A percentile compares a stretch with the other conserved stretches of the same genome.
These are phyloP conservation scores for Sesamia inferens DNA, from an alignment of 2,888 invertebrate species.

Conservation along the genomic window DNA sequence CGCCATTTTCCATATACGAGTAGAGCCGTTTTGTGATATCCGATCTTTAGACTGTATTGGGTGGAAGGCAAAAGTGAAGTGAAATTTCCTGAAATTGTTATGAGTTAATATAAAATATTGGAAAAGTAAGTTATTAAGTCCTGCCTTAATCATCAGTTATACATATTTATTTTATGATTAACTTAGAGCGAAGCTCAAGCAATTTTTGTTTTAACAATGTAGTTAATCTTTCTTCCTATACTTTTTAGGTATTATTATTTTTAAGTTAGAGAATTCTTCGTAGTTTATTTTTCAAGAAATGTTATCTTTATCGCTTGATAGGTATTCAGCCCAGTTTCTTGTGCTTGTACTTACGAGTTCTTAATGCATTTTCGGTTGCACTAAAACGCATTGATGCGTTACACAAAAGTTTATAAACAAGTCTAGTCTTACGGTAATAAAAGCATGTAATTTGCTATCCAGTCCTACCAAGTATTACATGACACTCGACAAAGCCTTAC, in stretches of 20 bases:
- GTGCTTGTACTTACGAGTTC: neutral
- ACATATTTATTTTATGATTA: neutral
- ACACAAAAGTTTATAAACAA: neutral
- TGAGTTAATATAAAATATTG: no score
- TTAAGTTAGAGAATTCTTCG: neutral
- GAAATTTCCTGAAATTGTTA: no score
- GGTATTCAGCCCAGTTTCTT: neutral
- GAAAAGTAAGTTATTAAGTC: no score
- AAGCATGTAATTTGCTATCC: neutral
- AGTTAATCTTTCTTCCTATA: neutral
- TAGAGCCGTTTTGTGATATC: conserved; percentile 11
- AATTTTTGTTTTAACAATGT: neutral
- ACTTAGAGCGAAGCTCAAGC: neutral
- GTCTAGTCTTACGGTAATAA: neutral
- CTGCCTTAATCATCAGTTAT: no score
- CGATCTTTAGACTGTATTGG: conserved; percentile 1
- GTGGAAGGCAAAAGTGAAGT: no score
- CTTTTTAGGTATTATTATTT: conserved; percentile 1
- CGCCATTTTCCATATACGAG: neutral
- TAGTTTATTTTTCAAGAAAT: neutral
- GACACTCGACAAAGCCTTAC: conserved; percentile 8
- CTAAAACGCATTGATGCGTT: no score
- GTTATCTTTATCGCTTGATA: neutral
- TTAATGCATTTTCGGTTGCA: neutral
- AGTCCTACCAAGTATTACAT: conserved; percentile 5